Base-by-base conservation (phyloP, 1,140 invertebrate genomes). In the Psilanteris sp. region DNA sequence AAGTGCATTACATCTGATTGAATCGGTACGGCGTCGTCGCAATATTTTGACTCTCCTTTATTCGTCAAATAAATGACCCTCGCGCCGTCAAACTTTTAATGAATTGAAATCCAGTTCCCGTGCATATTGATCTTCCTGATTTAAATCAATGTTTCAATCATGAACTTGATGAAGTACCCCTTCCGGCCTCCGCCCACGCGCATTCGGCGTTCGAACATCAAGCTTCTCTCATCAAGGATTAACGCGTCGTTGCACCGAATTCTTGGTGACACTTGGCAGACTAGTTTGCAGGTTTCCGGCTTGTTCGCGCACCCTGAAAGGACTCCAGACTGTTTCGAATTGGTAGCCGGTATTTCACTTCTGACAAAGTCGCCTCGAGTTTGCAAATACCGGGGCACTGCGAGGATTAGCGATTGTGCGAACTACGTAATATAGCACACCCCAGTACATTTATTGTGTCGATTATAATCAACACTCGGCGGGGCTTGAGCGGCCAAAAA, bases 251-350 rank as follows among this genome's bases (percentile, higher is more conserved):
- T 71, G 70, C 76, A 44, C 52, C 64, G 31, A 78, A 74, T 78
- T 78, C 76, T 78, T 73, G 70, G 76, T 70, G 70, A 78, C 64
- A 73, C 76, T 78, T 78, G 64, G 70, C 27, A 32, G 68, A 78
- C 75, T 73, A 74, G 76, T 73, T 78, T 74, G 52, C 41, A 78
- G 70, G 44, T 73, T 78, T 59, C 39, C 24, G 27, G 57, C 76
- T 78, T 70, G 76, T 78, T 78, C 66, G 57, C 24, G 48, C 46
- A 59, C 32, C 37, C 13, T 73, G 68, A 78, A 78, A 73, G 75
- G 62, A 64, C 75, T 68, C 50, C 1, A 77, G 68, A 77, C 75
- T 72, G 67, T 68, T 72, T 72, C 74, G 61, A 54, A 67, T 77
- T 67, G 67, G 67, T 77, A 59, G 57, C 62, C 55, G 27, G 61